Evolutionary conservation across 2,888 invertebrate species (phyloP).

Genomic region (Schrankia costaestrigalis): DNA sequence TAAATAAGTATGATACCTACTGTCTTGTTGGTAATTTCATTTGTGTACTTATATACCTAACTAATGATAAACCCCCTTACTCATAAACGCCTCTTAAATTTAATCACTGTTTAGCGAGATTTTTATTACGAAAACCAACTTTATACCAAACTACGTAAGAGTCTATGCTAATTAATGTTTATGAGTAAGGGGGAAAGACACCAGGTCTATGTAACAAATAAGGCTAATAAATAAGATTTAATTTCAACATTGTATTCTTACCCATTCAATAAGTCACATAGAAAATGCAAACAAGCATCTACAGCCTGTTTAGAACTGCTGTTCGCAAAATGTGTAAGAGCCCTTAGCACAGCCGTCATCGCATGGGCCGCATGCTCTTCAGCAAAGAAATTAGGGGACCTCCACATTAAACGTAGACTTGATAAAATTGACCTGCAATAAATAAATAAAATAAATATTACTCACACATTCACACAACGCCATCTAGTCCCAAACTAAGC

Average conservation of each 20-base stretch:
- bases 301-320: conserved; percentile 50
- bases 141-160: too few relatives aligned
- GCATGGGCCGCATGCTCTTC: conserved; percentile 64
- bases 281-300: conserved; percentile 60
- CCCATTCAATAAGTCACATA: conserved; percentile 67
- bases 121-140: too few relatives aligned
- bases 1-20: too few relatives aligned
- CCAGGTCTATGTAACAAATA: neutral
- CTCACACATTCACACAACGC: too few relatives aligned
- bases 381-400: conserved; percentile 51
- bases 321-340: conserved; percentile 56
- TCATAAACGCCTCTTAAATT: too few relatives aligned
- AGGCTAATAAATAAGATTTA: neutral
- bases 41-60: too few relatives aligned
- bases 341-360: conserved; percentile 55
- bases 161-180: too few relatives aligned
- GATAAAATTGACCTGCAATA: conserved; percentile 47
- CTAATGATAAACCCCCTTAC: too few relatives aligned
- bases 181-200: too few relatives aligned
- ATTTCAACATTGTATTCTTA: conserved; percentile 25
- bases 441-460: neutral
- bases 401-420: conserved; percentile 61
- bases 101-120: too few relatives aligned
- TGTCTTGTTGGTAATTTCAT: too few relatives aligned
- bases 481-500: too few relatives aligned